Base-by-base conservation (phyloP, 2,888 invertebrate species). In the Trichogramma dendrolimi region DNA sequence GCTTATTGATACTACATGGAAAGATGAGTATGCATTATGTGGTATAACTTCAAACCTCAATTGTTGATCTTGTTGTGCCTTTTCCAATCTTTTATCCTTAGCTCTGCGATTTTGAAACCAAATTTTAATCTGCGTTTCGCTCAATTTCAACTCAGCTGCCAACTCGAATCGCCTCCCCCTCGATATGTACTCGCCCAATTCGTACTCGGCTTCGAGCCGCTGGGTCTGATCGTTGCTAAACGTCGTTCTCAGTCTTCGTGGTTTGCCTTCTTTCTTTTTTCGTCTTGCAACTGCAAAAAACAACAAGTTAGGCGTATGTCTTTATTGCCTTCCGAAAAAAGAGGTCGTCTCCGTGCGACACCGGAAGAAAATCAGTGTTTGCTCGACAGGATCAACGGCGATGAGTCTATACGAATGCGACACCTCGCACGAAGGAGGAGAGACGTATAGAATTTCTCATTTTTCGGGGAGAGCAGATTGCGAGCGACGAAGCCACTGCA, bases 81-180 rank as follows among this genome's bases (percentile, higher is more conserved):
- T 96, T 77, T 96, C 96, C 68, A 96, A 94, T 67, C 96, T 83
- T 81, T 96, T 96, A 78, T 96, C 96, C 80, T 96, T 96, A 39
- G 96, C 96, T 69, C 96, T 84, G 67, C 96, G 84, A 80, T 96
- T 96, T 81, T 96, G 96, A 80, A 96, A 96, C 89, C 89, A 90
- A 63, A 92, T 92, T 79, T 92, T 92, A 70, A 92, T 91, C 80
- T 92, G 85, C 0, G 91, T 92, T 77, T 92, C 92, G 0, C 89
- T 88, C 38, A 88, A 80, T 54, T 81, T 79, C 50, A 92, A 79
- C 4, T 85, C 80, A 73, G 88, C 87, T 0, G 92, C 92, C 66
- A 92, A 79, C 76, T 92, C 91, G 73, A 89, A 91, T 67, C 92
- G 81, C 72, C 94, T 82, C 43, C 92, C 90, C 64, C 96, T 83